Conservation (phyloP, 2,888 invertebrate species). For the Chironomus tentans region DNA sequence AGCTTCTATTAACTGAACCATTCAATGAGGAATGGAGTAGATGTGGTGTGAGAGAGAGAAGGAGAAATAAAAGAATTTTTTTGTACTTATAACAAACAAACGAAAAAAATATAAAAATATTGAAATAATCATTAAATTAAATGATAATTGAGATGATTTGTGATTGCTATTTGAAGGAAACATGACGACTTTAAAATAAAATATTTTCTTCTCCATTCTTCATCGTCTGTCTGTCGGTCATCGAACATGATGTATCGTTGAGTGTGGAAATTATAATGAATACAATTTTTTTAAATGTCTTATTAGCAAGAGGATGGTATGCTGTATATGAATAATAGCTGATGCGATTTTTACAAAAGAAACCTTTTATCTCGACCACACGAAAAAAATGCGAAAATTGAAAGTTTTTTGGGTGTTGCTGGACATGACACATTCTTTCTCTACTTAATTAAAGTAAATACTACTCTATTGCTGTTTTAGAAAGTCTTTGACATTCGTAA, state of each 20-base stretch:
- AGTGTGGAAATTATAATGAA: not conserved
- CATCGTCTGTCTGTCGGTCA: not conserved
- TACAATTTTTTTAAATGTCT: not conserved
- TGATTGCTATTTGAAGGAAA: conserved; percentile 20
- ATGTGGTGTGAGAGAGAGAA: not conserved
- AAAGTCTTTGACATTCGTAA: no score
- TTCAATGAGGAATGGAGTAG: not conserved
- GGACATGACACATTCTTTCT: no score
- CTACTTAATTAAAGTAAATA: no score
- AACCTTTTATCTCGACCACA: no score
- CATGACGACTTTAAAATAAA: conserved; percentile 4
- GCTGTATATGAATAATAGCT: not conserved
- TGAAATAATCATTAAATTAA: conserved; percentile 25
- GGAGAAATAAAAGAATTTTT: no score
- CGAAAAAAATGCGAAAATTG: no score
- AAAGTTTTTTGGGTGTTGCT: no score
- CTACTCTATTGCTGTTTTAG: no score
- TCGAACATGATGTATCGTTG: not conserved
- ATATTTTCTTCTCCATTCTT: not conserved
- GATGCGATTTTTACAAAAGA: not conserved
- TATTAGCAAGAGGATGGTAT: not conserved
- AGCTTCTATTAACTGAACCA: not conserved
- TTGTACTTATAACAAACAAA: not conserved
- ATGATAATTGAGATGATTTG: conserved; percentile 25
- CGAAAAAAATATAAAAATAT: not conserved